phyloP scores from a whole-genome alignment of 2,113 vertebrate species.

The Thinocorus orbignyianus region DNA sequence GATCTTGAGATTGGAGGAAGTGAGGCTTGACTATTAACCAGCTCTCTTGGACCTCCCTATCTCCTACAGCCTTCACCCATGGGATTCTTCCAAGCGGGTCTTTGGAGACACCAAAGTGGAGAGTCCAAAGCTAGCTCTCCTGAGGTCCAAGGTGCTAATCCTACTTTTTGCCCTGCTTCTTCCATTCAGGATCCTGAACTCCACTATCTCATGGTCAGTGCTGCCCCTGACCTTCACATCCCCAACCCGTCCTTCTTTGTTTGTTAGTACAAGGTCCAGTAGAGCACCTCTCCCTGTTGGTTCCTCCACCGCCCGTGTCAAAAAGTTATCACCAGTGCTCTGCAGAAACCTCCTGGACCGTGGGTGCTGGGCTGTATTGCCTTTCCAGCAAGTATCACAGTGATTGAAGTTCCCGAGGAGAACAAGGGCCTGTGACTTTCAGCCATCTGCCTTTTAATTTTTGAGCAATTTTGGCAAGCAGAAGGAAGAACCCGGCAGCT shows the following conservation, averaged over 20 bases:
- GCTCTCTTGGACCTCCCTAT: background rate
- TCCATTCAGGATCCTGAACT: background rate
- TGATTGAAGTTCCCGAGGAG: background rate
- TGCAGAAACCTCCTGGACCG: background rate
- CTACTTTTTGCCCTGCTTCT: background rate
- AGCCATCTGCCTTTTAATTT: background rate
- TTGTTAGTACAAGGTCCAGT: background rate
- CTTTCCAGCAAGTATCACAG: background rate
- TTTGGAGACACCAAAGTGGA: background rate
- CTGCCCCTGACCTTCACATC: background rate
- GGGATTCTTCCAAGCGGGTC: background rate
- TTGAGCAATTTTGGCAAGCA: background rate
- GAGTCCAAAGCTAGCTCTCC: background rate
- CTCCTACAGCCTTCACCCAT: background rate
- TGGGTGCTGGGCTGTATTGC: background rate
- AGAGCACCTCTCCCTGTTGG: background rate
- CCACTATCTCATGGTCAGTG: background rate
- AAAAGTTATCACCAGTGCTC: background rate
- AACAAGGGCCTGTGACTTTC: background rate
- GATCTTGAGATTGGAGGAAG: background rate
- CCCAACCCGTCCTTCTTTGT: background rate
- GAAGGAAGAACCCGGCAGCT: background rate
- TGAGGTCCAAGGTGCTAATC: background rate
- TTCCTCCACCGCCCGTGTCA: background rate
- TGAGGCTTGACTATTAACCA: background rate